Base-by-base conservation (phyloP, 2,113 vertebrate genomes). In the Nematolebias whitei region DNA sequence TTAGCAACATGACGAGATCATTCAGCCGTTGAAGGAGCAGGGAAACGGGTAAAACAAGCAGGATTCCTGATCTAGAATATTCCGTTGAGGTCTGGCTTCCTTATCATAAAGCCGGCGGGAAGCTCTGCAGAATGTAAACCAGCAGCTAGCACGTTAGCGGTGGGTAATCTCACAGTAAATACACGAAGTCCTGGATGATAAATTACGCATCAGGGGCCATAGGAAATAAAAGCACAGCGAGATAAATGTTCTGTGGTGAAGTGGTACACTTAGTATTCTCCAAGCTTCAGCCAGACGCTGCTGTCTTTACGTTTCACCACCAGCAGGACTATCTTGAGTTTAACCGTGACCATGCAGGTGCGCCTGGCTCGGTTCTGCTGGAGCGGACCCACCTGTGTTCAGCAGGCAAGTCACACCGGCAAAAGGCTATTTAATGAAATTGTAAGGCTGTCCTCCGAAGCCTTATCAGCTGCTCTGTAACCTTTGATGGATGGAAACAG, bases 331-430 rank as follows among this genome's bases (percentile, higher is more conserved):
- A 80, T 87, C 87, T 79, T 69, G 78, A 43, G 68, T 64, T 78
- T 90, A 88, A 87, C 83, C 79, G 83, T 90, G n/a, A n/a, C n/a
- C n/a, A 88, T 91, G 87, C 85, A 90, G 91, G 91, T 85, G 82
- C 74, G 76, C 54, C 29, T 6, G 22, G 75, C 76, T 81, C 81
- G 49, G 82, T 80, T 80, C 63, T 49, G 77, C 66, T 75, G 61
- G 78, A 80, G 59, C 79, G 62, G 87, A 74, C 76, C 63, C 58
- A 26, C 43, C 54, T 50, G 58, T 78, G 74, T 85, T 91, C 83
- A 84, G 76, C 85, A 90, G 82, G 70, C 91, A 78, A 86, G 87
- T 92, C 84, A 91, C 88, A 87, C 79, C 71, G 76, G 55, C 50
- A 20, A 14, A 12, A 10, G 40, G 41, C 78, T 71, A 61, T 57